Conservation (phyloP, 1,140 invertebrate species). For the Drosophila nigrodunni region DNA sequence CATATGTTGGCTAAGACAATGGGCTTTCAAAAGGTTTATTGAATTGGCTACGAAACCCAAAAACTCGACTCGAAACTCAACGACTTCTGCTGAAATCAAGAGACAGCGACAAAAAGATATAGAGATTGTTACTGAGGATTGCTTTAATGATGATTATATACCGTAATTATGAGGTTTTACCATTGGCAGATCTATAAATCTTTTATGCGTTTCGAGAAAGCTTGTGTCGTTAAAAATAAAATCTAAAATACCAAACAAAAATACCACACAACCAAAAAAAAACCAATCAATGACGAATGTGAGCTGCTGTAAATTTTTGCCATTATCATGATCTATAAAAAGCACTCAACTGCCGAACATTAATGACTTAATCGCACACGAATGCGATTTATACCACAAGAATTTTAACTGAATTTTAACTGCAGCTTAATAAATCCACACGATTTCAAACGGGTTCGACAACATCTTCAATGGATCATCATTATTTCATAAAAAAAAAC, state of each 20-base stretch:
- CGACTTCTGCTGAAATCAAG: background rate
- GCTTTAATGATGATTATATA: slow-evolving; percentile 2
- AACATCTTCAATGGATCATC: background rate
- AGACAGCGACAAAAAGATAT: background rate
- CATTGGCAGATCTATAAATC: slow-evolving; percentile 19
- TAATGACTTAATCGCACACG: slow-evolving; percentile 20
- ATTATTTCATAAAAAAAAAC: background rate
- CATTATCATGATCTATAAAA: slow-evolving; percentile 20
- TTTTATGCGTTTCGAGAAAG: slow-evolving; percentile 28
- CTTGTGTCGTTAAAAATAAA: background rate
- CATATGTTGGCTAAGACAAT: slow-evolving; percentile 17
- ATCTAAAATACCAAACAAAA: no score
- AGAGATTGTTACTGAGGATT: background rate
- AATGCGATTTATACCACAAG: background rate
- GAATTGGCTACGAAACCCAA: background rate
- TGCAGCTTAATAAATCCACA: background rate
- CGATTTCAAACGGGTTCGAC: slow-evolving; percentile 1
- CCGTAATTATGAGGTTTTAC: slow-evolving; percentile 21
- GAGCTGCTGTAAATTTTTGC: slow-evolving; percentile 12
- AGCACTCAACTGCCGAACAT: slow-evolving; percentile 2
- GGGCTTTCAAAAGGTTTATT: slow-evolving; percentile 3
- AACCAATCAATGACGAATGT: slow-evolving; percentile 39
- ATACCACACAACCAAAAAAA: slow-evolving; percentile 1
- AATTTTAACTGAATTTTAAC: slow-evolving; percentile 15
- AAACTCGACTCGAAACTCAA: background rate